Base-by-base conservation (phyloP, 53 echinoderm and acorn worm species). In the Temnopleurus reevesii region DNA sequence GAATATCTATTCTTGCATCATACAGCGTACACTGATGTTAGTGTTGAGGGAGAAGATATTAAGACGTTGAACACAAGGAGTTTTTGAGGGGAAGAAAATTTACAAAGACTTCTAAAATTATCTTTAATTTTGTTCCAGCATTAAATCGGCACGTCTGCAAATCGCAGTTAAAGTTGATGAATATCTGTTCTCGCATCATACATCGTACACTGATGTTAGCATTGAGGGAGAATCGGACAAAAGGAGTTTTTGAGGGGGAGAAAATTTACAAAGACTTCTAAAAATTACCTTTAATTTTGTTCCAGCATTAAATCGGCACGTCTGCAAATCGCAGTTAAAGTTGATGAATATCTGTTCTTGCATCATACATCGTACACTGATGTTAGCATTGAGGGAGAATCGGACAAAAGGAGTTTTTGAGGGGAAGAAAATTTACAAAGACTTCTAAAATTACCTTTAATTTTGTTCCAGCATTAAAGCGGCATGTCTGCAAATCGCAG, bases 391-490 rank as follows among this genome's bases (percentile, higher is more conserved):
- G 24, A 99, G 87, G 57, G 99, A 94, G 35, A 99, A 95, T 92
- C 96, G 94, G 61, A 99, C n/a, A n/a, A n/a, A n/a, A n/a, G n/a
- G n/a, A n/a, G n/a, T n/a, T n/a, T n/a, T n/a, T n/a, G n/a, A n/a
- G n/a, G n/a, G n/a, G n/a, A n/a, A n/a, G n/a, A n/a, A n/a, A n/a
- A n/a, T n/a, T n/a, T n/a, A n/a, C n/a, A n/a, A n/a, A n/a, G n/a
- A n/a, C n/a, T n/a, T n/a, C n/a, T n/a, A n/a, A n/a, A 28, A 71
- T 38, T 71, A 99, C 99, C 93, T 96, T 99, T 23, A 99, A 71
- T 43, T 94, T 99, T 45, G 93, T 93, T 21, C 99, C 99, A 5
- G 93, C 95, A 54, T 96, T 99, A 51, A 99, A 99, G 23, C 98
- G 89, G 0, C 93, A 84, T 19, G 81, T 96, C 86, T 91, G 91